Evolutionary conservation across 2,797 vertebrate species (phyloP), one percentile per base, ranked within the genome.

Genomic region (Hyperoplus lanceolatus): DNA sequence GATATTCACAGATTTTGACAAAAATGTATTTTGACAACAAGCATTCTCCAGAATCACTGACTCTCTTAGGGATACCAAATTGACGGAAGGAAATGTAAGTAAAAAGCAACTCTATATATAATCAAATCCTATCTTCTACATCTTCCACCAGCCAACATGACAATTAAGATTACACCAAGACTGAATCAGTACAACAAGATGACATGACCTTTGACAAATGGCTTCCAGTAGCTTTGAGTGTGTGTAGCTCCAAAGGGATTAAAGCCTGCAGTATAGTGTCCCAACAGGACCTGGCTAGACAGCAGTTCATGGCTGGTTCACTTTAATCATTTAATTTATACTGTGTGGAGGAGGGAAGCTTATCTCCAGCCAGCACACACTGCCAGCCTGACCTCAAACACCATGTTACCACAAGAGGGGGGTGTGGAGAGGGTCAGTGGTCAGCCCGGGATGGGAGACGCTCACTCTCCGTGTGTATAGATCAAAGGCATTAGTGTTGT

Each of bases 341-440:
- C 8, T 6, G 53, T 48, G 21, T 48, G 21, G 13, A 42, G 53
- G 4, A 39, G 38, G 13, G 57, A 36, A 43, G 62, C n/a, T 70
- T 62, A 59, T 75, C 77, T 78, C 56, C 50, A 60, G 66, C 16
- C 65, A 16, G 59, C 60, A 54, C 4, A 6, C 68, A 61, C 59
- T 8, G 65, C 42, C 75, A 54, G 16, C 50, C 50, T 77, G 78
- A 87, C 73, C 75, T 77, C 55, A 75, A 39, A 64, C 54, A 68
- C 59, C 56, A 63, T 74, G 58, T 64, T 59, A 51, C 83, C 86
- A 90, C 81, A 71, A 87, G 87, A 79, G 86, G 88, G 89, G 43
- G 77, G n/a, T 79, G 63, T 82, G 51, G 78, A 78, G 77, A 70
- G 60, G 74, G 54, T 18, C 45, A 18, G 18, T n/a, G 73, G 73